These are phyloP conservation scores for Nematostella vectensis DNA, from an alignment of 92 coral and sea anemone species.

Conservation along the genomic window DNA sequence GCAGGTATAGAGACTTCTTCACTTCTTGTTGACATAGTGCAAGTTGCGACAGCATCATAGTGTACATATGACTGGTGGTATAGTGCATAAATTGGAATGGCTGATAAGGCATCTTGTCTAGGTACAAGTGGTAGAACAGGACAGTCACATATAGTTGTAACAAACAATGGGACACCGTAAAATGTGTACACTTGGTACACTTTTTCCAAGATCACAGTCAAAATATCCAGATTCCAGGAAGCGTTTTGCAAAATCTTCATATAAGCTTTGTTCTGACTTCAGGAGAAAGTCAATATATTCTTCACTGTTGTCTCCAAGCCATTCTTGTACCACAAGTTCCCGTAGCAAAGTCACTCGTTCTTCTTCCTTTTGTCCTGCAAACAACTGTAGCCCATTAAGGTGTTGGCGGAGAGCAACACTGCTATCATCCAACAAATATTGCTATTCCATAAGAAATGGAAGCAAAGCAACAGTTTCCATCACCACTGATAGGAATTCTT, in stretches of 20 bases:
- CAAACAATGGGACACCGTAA: constrained; percentile 24
- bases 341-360: constrained; percentile 9
- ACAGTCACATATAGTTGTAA: constrained; percentile 22
- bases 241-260: constrained; percentile 16
- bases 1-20: neutral
- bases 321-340: constrained; percentile 28
- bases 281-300: constrained; percentile 8
- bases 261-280: constrained; percentile 10
- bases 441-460: constrained; percentile 1
- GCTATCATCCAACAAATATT: neutral
- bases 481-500: constrained; percentile 4
- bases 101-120: neutral
- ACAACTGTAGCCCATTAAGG: neutral
- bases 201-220: constrained; percentile 39
- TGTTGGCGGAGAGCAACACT: constrained; percentile 1
- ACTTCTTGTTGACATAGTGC: neutral
- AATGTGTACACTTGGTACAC: constrained; percentile 25
- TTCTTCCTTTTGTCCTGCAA: constrained; percentile 1
- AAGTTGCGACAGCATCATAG: constrained; percentile 23
- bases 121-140: constrained; percentile 47
- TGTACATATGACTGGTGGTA: constrained; percentile 21
- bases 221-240: constrained; percentile 26
- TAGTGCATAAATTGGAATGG: constrained; percentile 16
- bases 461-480: constrained; percentile 10
- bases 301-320: constrained; percentile 12